phyloP scores from a whole-genome alignment of 2,113 vertebrate species.

The Butastur rufipennis region DNA sequence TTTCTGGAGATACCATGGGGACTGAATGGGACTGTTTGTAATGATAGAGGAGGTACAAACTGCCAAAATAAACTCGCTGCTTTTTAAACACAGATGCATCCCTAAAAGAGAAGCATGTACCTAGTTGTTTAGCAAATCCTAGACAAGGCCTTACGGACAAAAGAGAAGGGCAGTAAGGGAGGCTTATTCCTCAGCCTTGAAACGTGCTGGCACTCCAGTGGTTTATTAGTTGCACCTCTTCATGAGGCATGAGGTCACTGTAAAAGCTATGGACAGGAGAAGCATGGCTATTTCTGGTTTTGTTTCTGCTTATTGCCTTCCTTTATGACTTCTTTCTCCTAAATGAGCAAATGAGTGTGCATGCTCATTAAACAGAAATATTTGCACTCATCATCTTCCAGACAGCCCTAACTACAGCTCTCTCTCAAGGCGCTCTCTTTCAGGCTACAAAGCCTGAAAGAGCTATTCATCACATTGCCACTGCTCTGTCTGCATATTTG shows the following conservation, averaged over 20 bases:
- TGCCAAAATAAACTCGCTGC: background rate
- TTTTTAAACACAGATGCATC: background rate
- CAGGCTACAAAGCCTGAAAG: background rate
- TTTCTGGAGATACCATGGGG: background rate
- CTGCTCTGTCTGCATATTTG: background rate
- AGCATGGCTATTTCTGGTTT: background rate
- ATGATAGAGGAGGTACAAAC: background rate
- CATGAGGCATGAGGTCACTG: background rate
- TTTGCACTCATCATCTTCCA: background rate
- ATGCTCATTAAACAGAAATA: conserved; percentile 12
- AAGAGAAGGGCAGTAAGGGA: background rate
- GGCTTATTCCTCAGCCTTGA: background rate
- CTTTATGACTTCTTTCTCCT: conserved; percentile 31
- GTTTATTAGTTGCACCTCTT: background rate
- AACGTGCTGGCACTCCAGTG: background rate
- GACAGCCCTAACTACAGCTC: background rate
- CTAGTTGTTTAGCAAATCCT: background rate
- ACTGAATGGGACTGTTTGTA: background rate
- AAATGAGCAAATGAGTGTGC: background rate
- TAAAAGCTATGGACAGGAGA: background rate
- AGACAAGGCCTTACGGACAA: background rate
- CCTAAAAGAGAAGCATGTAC: background rate
- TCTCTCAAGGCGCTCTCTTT: background rate
- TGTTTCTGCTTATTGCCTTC: conserved; percentile 22
- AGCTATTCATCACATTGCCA: background rate